Evolutionary conservation across 2,888 invertebrate species (phyloP), one percentile per base, ranked within the genome.

Genomic region (Platycheirus rosarum): DNA sequence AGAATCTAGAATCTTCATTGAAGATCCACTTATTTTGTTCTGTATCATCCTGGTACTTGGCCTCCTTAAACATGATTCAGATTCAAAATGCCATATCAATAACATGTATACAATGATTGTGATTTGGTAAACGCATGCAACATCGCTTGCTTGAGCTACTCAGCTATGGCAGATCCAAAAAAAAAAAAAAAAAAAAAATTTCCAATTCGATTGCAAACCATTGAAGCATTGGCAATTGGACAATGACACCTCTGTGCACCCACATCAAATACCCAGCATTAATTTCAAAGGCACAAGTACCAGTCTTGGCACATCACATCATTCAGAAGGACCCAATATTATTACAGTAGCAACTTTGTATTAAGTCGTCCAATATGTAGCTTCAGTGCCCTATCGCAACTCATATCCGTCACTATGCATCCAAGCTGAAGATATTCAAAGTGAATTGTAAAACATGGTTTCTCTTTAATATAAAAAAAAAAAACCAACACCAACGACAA

Each of bases 401-500:
- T 40, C 42, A 74, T 74, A 69, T 51, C 49, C 18, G 37, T 79
- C 74, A 63, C 11, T 23, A 48, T 69, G 32, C 60, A 80, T 13
- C 40, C 53, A 70, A 51, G 65, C 46, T 70, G 51, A 80, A 80
- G 46, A 14, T 35, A 75, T 69, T 60, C 51, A 35, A 69, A 53
- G 48, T 11, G 62, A 79, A 32, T 49, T 68, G 60, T 48, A 51
- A 23, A 68, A 44, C 49, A 65, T 66, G 40, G 46, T 37, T 49
- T 55, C 29, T 53, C 14, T 14, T 14, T 13, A 49, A 14, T 35
- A 44, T 32, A n/a, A 40, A 6, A 18, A n/a, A 29, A 7, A 2
- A 40, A 26, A 20, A 13, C 14, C 6, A 42, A 42, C 23, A 14
- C 53, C 16, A 60, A 49, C 16, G 9, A 48, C 23, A 55, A 16